A percentile compares a stretch with the other conserved stretches of the same genome.
These are phyloP conservation scores for Ypsolopha scabrella DNA, from an alignment of 2,888 invertebrate genomes.

Conservation along the genomic window DNA sequence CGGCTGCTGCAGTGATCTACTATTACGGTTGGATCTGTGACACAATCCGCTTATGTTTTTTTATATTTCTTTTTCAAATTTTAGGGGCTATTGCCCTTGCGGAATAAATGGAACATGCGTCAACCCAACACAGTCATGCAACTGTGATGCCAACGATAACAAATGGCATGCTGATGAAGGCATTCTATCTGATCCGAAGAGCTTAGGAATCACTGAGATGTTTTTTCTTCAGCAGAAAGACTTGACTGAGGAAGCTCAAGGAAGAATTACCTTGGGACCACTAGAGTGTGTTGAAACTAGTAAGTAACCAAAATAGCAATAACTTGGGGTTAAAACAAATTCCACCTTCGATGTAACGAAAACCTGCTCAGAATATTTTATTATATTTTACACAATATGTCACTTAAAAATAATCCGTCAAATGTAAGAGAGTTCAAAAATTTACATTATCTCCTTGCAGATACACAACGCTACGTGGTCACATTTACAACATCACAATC, in stretches of 20 bases:
- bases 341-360: too few relatives aligned
- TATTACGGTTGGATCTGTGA: too few relatives aligned
- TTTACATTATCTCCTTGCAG: slow-evolving; percentile 50
- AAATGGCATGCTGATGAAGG: slow-evolving; percentile 94
- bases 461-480: slow-evolving; percentile 92
- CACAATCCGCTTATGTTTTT: too few relatives aligned
- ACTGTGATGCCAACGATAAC: slow-evolving; percentile 89
- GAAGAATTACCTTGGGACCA: slow-evolving; percentile 89
- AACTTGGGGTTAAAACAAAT: too few relatives aligned
- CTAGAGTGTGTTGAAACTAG: slow-evolving; percentile 95
- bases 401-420: too few relatives aligned
- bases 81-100: slow-evolving; percentile 79
- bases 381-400: too few relatives aligned
- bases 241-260: slow-evolving; percentile 84
- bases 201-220: slow-evolving; percentile 92
- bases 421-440: not conserved
- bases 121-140: slow-evolving; percentile 85
- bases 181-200: slow-evolving; percentile 81
- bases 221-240: slow-evolving; percentile 89
- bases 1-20: too few relatives aligned
- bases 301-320: slow-evolving; percentile 51
- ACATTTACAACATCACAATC: slow-evolving; percentile 94
- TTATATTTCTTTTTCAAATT: slow-evolving; percentile 13
- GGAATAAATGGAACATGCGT: slow-evolving; percentile 86
- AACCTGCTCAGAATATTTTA: too few relatives aligned